Percentiles rank a stretch among this genome's conserved stretches.
Evolutionary conservation across 1,140 invertebrate species (phyloP).

Genomic region (Magallana ariakensis): DNA sequence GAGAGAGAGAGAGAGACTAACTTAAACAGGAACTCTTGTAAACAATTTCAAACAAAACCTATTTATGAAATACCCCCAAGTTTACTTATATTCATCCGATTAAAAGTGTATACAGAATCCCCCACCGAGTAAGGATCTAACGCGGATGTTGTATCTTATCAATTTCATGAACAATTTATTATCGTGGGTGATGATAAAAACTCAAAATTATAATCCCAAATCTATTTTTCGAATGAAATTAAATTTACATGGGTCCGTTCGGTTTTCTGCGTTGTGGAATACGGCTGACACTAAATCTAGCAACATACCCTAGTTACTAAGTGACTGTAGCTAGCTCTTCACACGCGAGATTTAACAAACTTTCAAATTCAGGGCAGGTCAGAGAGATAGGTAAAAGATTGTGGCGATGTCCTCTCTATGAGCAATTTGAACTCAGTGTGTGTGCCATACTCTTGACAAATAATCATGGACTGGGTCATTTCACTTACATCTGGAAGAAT

Average conservation of each 20-base stretch:
- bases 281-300: not conserved
- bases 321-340: not conserved
- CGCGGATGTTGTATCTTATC: not conserved
- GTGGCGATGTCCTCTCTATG: not conserved
- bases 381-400: not conserved
- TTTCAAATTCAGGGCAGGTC: slow-evolving; percentile 15
- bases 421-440: slow-evolving; percentile 13
- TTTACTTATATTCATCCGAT: too few species aligned
- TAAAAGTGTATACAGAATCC: not conserved
- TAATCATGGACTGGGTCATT: not conserved
- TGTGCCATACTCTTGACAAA: not conserved
- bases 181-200: not conserved
- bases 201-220: slow-evolving; percentile 18
- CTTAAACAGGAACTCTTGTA: too few species aligned
- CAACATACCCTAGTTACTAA: slow-evolving; percentile 3
- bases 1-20: too few species aligned
- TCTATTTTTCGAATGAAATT: slow-evolving; percentile 37
- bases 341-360: slow-evolving; percentile 22
- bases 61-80: too few species aligned
- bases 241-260: slow-evolving; percentile 24
- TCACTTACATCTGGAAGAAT: not conserved
- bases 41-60: too few species aligned
- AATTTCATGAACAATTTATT: slow-evolving; percentile 20
- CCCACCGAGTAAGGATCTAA: not conserved
- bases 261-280: not conserved